Evolutionary conservation across 2,113 vertebrate genomes (phyloP).

Genomic region (Seriola rivoliana): DNA sequence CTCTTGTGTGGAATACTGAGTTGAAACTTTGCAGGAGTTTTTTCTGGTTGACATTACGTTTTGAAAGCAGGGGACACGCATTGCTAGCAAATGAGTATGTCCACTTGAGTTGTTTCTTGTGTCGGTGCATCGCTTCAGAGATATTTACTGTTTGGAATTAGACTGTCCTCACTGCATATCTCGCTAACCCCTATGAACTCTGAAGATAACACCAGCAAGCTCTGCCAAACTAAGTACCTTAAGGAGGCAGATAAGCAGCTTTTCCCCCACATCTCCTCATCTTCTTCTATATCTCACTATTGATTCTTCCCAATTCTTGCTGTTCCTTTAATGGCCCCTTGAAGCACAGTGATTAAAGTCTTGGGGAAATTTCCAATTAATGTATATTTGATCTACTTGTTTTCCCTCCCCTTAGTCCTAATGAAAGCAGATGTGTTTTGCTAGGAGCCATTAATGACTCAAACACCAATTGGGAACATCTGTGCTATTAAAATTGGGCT

Average conservation of each 20-base stretch:
- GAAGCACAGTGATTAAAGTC: conserved; percentile 59
- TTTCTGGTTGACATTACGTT: not conserved
- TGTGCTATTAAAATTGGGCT: conserved; percentile 55
- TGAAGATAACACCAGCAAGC: conserved; percentile 39
- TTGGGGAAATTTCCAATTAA: conserved; percentile 58
- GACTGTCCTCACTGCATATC: conserved; percentile 22
- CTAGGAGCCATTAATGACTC: conserved; percentile 72
- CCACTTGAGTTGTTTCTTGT: conserved; percentile 3
- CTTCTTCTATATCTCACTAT: conserved; percentile 41
- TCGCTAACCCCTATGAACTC: conserved; percentile 49
- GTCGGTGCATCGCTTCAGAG: conserved; percentile 29
- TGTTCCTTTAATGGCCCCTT: conserved; percentile 55
- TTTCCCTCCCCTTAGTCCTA: conserved; percentile 58
- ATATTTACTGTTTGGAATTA: conserved; percentile 35
- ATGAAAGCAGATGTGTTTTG: conserved; percentile 71
- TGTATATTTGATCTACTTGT: conserved; percentile 64
- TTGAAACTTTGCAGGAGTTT: not conserved
- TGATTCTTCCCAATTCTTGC: conserved; percentile 50
- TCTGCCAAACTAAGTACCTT: conserved; percentile 13
- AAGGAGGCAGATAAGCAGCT: not conserved
- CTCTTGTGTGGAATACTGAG: not conserved
- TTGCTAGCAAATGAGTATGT: not conserved
- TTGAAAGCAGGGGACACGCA: not conserved
- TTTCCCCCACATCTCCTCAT: conserved; percentile 9
- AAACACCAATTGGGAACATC: conserved; percentile 70